A percentile compares a stretch with the other conserved stretches of the same genome.
phyloP scores from a whole-genome alignment of 2,113 vertebrate genomes.

The Amazona vittata region DNA sequence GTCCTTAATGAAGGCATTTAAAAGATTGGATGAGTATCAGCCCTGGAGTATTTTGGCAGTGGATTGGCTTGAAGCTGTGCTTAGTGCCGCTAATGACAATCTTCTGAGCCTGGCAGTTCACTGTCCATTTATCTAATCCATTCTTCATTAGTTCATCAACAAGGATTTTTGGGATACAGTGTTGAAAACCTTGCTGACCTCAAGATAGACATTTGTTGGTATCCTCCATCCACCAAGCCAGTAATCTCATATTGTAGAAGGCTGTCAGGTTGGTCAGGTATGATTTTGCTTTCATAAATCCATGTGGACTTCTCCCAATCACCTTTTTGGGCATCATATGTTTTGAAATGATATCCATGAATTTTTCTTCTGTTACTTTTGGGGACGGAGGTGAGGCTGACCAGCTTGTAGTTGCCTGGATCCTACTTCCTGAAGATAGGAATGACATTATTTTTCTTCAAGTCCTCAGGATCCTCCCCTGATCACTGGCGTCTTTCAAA shows the following conservation, averaged over 20 bases:
- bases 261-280: neutral
- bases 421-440: neutral
- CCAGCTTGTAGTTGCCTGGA: neutral
- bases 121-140: neutral
- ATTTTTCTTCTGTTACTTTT: neutral
- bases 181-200: neutral
- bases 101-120: neutral
- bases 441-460: neutral
- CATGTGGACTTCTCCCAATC: neutral
- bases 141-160: neutral
- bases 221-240: neutral
- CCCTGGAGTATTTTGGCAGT: neutral
- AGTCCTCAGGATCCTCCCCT: neutral
- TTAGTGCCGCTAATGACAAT: neutral
- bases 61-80: neutral
- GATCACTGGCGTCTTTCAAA: neutral
- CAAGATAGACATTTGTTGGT: neutral
- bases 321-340: neutral
- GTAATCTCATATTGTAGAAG: neutral
- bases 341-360: neutral
- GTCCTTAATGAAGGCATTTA: neutral
- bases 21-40: neutral
- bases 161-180: neutral
- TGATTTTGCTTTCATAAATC: neutral
- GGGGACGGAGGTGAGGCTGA: neutral